phyloP scores from a whole-genome alignment of 1,140 invertebrate species.

The Mizuhopecten yessoensis region DNA sequence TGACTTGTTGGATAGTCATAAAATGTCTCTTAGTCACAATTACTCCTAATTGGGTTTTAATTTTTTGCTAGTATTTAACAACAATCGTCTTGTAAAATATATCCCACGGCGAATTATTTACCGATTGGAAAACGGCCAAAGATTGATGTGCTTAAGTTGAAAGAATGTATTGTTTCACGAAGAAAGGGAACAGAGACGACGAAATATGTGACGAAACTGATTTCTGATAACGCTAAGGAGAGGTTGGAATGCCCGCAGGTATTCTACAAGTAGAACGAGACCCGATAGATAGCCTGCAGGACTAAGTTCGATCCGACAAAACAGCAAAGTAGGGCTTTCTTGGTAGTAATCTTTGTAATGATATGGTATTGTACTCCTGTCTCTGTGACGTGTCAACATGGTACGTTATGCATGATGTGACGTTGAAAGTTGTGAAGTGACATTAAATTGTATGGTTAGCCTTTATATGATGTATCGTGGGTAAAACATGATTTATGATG shows the following conservation, averaged over 20 bases:
- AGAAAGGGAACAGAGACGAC: not conserved
- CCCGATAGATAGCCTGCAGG: not conserved
- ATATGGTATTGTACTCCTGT: no score
- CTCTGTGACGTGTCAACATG: no score
- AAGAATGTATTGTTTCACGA: slow-evolving; percentile 18
- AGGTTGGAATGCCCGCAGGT: not conserved
- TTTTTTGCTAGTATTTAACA: not conserved
- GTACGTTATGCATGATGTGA: no score
- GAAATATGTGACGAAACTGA: slow-evolving; percentile 2
- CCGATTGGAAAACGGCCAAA: not conserved
- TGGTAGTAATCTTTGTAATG: no score
- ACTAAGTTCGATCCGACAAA: no score
- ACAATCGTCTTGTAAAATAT: not conserved
- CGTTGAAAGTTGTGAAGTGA: no score
- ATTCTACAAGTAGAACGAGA: not conserved
- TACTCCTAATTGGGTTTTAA: slow-evolving; percentile 1
- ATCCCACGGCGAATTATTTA: not conserved
- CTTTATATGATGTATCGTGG: no score
- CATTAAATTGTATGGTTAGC: no score
- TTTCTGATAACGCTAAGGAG: not conserved
- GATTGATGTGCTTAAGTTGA: slow-evolving; percentile 7
- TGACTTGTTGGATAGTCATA: not conserved
- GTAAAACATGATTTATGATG: no score
- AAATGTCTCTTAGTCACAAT: slow-evolving; percentile 19
- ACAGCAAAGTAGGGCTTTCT: no score